phyloP scores from a whole-genome alignment of 2,797 vertebrate species.

The Nannoperca australis region DNA sequence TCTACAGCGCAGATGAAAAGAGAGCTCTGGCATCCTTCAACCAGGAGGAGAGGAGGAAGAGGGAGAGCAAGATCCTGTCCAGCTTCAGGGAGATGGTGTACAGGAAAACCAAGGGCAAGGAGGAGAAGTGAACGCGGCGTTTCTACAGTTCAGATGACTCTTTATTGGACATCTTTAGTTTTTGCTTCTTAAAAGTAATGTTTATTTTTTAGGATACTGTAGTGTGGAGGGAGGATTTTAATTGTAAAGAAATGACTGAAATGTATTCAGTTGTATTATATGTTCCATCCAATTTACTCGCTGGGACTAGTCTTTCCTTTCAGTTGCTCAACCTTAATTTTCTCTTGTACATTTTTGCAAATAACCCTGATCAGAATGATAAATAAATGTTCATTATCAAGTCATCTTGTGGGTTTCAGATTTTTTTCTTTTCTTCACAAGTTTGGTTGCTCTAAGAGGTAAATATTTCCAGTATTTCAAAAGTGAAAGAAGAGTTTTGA shows the following conservation, averaged over 20 bases:
- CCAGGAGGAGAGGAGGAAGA: constrained; percentile 95
- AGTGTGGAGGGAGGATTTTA: constrained; percentile 9
- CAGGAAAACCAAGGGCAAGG: constrained; percentile 88
- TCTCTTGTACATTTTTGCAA: constrained; percentile 27
- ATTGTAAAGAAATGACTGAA: constrained; percentile 21
- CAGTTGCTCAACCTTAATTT: background rate
- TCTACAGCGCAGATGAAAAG: constrained; percentile 98
- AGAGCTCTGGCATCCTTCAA: constrained; percentile 96
- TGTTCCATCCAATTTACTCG: background rate
- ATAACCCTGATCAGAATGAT: constrained; percentile 4
- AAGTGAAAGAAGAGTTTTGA: too few relatives aligned
- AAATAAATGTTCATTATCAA: constrained; percentile 43
- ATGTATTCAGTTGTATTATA: background rate
- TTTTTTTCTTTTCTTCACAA: background rate
- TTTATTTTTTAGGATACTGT: background rate
- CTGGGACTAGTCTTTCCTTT: background rate
- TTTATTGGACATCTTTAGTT: constrained; percentile 3
- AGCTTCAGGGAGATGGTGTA: constrained; percentile 96
- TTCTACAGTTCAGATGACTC: background rate
- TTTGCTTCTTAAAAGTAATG: background rate
- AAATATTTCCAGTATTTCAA: background rate
- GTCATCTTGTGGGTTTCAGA: background rate
- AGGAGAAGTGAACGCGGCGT: constrained; percentile 79
- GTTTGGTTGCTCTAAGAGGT: background rate
- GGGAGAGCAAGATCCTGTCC: constrained; percentile 97